Percentiles rank a stretch among this genome's conserved stretches.
Conservation (phyloP, 2,113 vertebrate species). For the Prinia subflava region DNA sequence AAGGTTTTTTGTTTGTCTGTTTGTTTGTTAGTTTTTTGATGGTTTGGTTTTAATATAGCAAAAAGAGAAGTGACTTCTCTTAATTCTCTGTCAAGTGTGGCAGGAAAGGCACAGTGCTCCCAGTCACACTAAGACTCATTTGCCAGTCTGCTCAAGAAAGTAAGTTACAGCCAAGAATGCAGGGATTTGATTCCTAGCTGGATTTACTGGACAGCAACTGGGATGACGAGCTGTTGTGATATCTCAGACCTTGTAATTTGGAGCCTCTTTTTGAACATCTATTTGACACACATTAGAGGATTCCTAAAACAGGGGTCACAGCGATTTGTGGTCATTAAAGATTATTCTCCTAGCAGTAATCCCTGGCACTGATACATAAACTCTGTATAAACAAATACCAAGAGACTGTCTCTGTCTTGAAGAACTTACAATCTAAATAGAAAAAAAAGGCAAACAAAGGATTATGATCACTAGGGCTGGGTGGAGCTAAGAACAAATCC, state of each 20-base stretch:
- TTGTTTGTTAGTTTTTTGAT: background rate
- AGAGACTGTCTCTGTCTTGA: conserved; percentile 25
- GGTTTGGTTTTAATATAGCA: background rate
- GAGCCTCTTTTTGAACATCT: background rate
- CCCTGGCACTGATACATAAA: background rate
- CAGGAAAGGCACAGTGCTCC: background rate
- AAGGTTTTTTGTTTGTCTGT: background rate
- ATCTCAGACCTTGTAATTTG: background rate
- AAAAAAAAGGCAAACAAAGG: conserved; percentile 39
- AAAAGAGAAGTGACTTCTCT: background rate
- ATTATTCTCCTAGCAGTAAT: conserved; percentile 37
- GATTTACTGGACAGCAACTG: background rate
- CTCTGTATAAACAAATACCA: conserved; percentile 30
- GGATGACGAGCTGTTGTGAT: background rate
- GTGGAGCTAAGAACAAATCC: conserved; percentile 23
- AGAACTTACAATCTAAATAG: conserved; percentile 20
- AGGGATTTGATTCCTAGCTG: background rate
- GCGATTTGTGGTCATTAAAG: conserved; percentile 38
- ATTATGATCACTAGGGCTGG: conserved; percentile 27
- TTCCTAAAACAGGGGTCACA: background rate
- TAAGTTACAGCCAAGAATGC: background rate
- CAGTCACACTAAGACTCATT: background rate
- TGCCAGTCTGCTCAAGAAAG: background rate
- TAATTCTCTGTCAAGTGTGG: background rate
- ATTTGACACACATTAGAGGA: background rate